phyloP scores from a whole-genome alignment of 2,797 vertebrate genomes.

The Threskiornis aethiopicus region DNA sequence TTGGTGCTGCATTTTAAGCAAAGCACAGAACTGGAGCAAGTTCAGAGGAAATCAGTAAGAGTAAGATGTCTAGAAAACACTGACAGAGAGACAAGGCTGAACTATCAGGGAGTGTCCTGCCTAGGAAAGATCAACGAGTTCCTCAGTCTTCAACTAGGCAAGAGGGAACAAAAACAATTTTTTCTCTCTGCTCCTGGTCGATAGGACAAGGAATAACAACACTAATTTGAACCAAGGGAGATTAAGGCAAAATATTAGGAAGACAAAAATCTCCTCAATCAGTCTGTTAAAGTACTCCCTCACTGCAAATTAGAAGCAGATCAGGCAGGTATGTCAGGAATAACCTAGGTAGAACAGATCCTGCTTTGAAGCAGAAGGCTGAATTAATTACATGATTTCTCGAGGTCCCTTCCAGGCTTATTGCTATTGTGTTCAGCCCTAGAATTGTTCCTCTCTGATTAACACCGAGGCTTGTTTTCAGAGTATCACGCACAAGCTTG shows the following conservation, averaged over 20 bases:
- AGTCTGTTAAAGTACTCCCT: neutral
- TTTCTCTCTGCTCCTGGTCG: neutral
- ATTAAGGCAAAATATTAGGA: slow-evolving; percentile 16
- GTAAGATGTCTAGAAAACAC: neutral
- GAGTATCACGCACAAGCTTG: neutral
- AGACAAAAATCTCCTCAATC: neutral
- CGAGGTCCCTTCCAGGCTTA: neutral
- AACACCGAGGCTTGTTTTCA: neutral
- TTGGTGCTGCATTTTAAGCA: neutral
- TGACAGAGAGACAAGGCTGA: neutral
- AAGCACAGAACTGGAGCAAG: neutral
- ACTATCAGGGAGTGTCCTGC: neutral
- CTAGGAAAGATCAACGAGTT: neutral
- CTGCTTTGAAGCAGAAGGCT: neutral
- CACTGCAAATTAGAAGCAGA: slow-evolving; percentile 35
- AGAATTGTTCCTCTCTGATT: neutral
- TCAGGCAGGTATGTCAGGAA: neutral
- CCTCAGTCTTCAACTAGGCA: slow-evolving; percentile 5
- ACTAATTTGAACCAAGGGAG: slow-evolving; percentile 10
- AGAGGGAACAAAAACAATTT: neutral
- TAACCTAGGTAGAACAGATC: neutral
- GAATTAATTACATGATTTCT: neutral
- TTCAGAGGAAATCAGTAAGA: neutral
- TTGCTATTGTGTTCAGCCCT: neutral
- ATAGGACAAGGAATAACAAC: neutral